phyloP scores from a whole-genome alignment of 2,797 vertebrate genomes.

The Hoplostethus atlanticus region DNA sequence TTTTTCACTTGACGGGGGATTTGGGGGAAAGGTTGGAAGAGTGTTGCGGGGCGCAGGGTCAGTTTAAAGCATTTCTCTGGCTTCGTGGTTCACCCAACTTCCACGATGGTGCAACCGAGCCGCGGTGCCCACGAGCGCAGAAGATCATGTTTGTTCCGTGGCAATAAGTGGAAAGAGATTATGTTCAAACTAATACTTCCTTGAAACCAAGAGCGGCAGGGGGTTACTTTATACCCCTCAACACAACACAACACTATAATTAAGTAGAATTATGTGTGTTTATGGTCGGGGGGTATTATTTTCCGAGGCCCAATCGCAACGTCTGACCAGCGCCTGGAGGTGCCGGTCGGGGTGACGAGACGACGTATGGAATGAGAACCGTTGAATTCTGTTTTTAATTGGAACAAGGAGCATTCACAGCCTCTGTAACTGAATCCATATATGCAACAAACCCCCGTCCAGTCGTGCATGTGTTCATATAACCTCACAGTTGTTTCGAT shows the following conservation, averaged over 20 bases:
- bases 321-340: neutral
- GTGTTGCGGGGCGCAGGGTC: conserved; percentile 47
- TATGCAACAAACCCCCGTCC: no score
- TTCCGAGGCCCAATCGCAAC: conserved; percentile 36
- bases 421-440: neutral
- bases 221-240: conserved; percentile 45
- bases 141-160: conserved; percentile 47
- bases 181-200: conserved; percentile 53
- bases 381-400: no score
- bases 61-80: conserved; percentile 53
- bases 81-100: conserved; percentile 50
- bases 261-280: conserved; percentile 50
- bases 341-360: no score
- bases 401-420: no score
- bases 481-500: no score
- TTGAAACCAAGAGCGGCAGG: conserved; percentile 33
- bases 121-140: conserved; percentile 31
- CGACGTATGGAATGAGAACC: no score
- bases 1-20: conserved; percentile 30
- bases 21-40: conserved; percentile 62
- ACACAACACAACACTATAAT: conserved; percentile 52
- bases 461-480: no score
- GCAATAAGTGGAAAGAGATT: conserved; percentile 52
- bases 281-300: conserved; percentile 43
- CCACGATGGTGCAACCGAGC: conserved; percentile 59